These are phyloP conservation scores for Cheilosia scutellata DNA, from an alignment of 2,888 invertebrate genomes.

Conservation along the genomic window DNA sequence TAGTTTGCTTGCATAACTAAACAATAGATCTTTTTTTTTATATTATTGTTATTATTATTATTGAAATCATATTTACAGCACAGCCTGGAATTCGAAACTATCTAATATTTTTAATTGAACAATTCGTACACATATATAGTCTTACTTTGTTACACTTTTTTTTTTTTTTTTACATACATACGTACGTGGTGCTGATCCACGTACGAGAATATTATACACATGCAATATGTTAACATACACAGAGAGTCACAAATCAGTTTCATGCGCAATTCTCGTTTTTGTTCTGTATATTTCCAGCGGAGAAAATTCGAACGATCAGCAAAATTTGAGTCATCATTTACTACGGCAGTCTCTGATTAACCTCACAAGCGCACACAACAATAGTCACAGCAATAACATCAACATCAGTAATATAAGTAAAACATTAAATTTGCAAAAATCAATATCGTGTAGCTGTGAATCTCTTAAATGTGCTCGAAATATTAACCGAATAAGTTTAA, in stretches of 20 bases:
- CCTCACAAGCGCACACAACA: constrained; percentile 82
- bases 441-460: constrained; percentile 81
- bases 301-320: constrained; percentile 82
- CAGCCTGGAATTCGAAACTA: constrained; percentile 62
- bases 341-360: constrained; percentile 84
- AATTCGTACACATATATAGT: constrained; percentile 46
- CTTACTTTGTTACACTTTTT: constrained; percentile 64
- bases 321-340: constrained; percentile 82
- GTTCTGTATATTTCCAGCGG: constrained; percentile 80
- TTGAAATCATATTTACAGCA: constrained; percentile 67
- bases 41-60: constrained; percentile 39
- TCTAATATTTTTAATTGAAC: constrained; percentile 64
- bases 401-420: constrained; percentile 76
- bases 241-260: constrained; percentile 76
- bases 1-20: constrained; percentile 43
- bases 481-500: constrained; percentile 77
- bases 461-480: constrained; percentile 80
- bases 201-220: constrained; percentile 50
- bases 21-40: constrained; percentile 2
- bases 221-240: constrained; percentile 57
- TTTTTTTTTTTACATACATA: constrained; percentile 62
- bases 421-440: constrained; percentile 78
- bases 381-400: constrained; percentile 69
- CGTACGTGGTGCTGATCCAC: constrained; percentile 50
- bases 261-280: constrained; percentile 78